Conservation (phyloP, 2,888 invertebrate species). For the Leptinotarsa rubiginosa region DNA sequence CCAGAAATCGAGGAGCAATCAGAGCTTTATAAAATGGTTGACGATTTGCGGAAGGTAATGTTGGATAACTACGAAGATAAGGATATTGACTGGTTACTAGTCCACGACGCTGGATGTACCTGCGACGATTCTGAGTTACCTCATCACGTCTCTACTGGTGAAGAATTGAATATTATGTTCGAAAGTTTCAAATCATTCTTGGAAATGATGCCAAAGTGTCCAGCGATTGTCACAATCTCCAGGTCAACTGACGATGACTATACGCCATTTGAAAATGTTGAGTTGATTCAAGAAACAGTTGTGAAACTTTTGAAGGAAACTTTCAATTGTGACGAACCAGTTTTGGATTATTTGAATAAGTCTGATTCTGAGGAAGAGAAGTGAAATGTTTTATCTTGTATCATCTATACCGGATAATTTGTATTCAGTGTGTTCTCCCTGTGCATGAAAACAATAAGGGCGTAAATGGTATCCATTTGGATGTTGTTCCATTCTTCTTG, state of each 20-base stretch:
- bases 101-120: conserved; percentile 90
- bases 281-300: conserved; percentile 79
- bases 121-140: conserved; percentile 88
- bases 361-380: conserved; percentile 33
- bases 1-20: conserved; percentile 57
- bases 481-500: no score
- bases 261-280: conserved; percentile 86
- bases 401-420: no score
- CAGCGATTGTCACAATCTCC: conserved; percentile 83
- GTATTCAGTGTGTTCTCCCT: no score
- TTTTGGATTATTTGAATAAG: conserved; percentile 65
- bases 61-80: conserved; percentile 71
- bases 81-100: conserved; percentile 81
- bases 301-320: conserved; percentile 70
- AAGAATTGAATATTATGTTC: conserved; percentile 76
- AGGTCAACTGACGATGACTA: conserved; percentile 91
- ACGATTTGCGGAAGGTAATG: conserved; percentile 68
- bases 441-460: no score
- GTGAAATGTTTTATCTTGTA: background rate
- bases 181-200: conserved; percentile 73
- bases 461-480: no score
- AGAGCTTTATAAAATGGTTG: conserved; percentile 59
- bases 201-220: conserved; percentile 71
- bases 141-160: conserved; percentile 80
- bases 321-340: conserved; percentile 69